Conservation (phyloP, 2,888 invertebrate genomes). For the Rhagonycha fulva region DNA sequence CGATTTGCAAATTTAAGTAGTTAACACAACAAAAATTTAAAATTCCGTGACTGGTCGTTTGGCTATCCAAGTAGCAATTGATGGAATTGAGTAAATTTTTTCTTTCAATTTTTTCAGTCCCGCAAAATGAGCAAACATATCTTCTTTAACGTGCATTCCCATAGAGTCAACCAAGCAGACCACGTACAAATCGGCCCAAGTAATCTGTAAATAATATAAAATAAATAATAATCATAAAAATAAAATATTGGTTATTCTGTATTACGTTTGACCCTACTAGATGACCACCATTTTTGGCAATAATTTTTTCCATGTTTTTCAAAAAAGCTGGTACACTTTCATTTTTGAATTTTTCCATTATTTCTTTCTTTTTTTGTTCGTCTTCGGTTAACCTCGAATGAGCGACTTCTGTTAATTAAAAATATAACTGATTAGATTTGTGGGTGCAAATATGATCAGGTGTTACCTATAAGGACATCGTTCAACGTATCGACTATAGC, state of each 20-base stretch:
- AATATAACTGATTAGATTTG: too few species aligned
- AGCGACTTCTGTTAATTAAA: not conserved
- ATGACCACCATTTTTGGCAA: not conserved
- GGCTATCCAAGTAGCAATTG: constrained; percentile 66
- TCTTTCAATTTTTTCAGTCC: constrained; percentile 60
- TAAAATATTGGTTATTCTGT: not conserved
- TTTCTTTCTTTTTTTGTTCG: not conserved
- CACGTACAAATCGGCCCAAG: not conserved
- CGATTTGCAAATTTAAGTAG: not conserved
- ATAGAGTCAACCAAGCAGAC: constrained; percentile 55
- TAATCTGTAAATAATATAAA: not conserved
- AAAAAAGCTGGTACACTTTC: not conserved
- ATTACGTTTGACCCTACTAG: not conserved
- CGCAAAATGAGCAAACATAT: constrained; percentile 60
- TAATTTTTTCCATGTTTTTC: not conserved
- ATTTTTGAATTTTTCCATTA: not conserved
- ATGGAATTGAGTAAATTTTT: constrained; percentile 59
- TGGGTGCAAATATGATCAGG: too few species aligned
- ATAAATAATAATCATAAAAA: not conserved
- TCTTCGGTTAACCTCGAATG: not conserved
- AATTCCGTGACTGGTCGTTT: constrained; percentile 57
- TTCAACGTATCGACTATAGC: constrained; percentile 61
- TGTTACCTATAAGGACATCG: constrained; percentile 53
- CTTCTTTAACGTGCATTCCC: constrained; percentile 66
- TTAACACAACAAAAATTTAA: constrained; percentile 6